phyloP scores from a whole-genome alignment of 2,888 invertebrate species.

The Pterostichus niger region DNA sequence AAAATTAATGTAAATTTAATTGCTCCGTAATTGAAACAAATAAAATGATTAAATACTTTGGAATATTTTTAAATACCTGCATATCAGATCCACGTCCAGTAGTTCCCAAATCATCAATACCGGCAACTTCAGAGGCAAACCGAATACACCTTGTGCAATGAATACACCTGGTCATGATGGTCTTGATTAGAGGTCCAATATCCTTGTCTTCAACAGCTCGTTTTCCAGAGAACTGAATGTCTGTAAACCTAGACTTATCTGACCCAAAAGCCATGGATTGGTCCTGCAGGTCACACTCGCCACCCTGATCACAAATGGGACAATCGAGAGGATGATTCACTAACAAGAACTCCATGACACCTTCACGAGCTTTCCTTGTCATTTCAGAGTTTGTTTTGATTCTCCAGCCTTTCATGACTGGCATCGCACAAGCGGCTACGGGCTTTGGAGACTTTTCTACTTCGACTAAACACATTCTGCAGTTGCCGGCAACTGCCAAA shows the following conservation, averaged over 20 bases:
- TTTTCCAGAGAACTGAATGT: constrained; percentile 94
- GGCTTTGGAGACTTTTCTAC: constrained; percentile 99
- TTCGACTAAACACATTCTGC: constrained; percentile 99
- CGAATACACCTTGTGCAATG: constrained; percentile 99
- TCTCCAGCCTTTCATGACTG: constrained; percentile 99
- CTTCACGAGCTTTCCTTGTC: constrained; percentile 84
- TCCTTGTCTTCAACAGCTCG: constrained; percentile 99
- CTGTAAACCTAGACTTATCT: constrained; percentile 95
- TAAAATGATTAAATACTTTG: no score
- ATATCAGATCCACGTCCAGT: constrained; percentile 96
- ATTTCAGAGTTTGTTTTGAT: constrained; percentile 98
- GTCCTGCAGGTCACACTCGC: constrained; percentile 96
- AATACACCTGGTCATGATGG: constrained; percentile 99
- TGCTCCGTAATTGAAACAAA: no score
- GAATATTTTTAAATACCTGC: constrained; percentile 81
- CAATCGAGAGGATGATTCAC: constrained; percentile 99
- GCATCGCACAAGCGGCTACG: constrained; percentile 99
- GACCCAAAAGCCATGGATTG: constrained; percentile 99
- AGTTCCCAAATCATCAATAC: constrained; percentile 97
- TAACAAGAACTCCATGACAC: constrained; percentile 99
- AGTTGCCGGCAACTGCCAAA: constrained; percentile 98
- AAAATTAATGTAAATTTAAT: no score
- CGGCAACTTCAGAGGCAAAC: constrained; percentile 99
- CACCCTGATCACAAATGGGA: constrained; percentile 99
- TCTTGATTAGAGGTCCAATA: constrained; percentile 98